A percentile compares a stretch with the other conserved stretches of the same genome.
phyloP scores from a whole-genome alignment of 2,797 vertebrate genomes.

The Poeciliopsis paucimaculata region DNA sequence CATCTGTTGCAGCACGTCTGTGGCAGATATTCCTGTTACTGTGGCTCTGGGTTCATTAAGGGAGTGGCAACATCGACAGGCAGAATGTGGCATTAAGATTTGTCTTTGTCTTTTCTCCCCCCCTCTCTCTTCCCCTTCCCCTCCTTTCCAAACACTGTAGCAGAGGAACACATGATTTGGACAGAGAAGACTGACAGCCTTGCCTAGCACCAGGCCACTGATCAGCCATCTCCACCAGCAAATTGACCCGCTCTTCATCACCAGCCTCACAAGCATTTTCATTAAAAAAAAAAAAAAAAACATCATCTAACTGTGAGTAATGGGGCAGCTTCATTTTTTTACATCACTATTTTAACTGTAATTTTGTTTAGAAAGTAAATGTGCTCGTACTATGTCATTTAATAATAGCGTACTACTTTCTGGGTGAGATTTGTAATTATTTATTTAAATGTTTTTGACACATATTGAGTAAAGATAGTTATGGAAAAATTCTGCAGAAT shows the following conservation, averaged over 20 bases:
- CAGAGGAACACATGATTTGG: conserved; percentile 79
- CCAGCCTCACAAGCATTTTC: conserved; percentile 75
- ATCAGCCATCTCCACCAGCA: conserved; percentile 80
- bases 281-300: conserved; percentile 46
- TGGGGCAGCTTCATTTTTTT: conserved; percentile 8
- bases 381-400: background rate
- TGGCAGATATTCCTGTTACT: conserved; percentile 62
- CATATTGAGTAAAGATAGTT: conserved; percentile 16
- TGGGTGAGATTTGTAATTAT: conserved; percentile 22
- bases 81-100: conserved; percentile 75
- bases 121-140: conserved; percentile 33
- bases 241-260: conserved; percentile 75
- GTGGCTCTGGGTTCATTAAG: conserved; percentile 72
- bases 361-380: conserved; percentile 18
- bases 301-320: conserved; percentile 81
- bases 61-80: conserved; percentile 76
- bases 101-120: conserved; percentile 71
- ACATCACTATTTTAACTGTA: conserved; percentile 24
- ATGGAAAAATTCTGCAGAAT: background rate
- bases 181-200: conserved; percentile 77
- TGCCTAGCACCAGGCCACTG: conserved; percentile 75
- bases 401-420: conserved; percentile 10
- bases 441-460: conserved; percentile 29
- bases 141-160: conserved; percentile 65
- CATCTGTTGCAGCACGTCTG: conserved; percentile 73